A percentile compares a stretch with the other conserved stretches of the same genome.
These are phyloP conservation scores for Drosophila quadrilineata DNA, from an alignment of 1,140 invertebrate species.

Conservation along the genomic window DNA sequence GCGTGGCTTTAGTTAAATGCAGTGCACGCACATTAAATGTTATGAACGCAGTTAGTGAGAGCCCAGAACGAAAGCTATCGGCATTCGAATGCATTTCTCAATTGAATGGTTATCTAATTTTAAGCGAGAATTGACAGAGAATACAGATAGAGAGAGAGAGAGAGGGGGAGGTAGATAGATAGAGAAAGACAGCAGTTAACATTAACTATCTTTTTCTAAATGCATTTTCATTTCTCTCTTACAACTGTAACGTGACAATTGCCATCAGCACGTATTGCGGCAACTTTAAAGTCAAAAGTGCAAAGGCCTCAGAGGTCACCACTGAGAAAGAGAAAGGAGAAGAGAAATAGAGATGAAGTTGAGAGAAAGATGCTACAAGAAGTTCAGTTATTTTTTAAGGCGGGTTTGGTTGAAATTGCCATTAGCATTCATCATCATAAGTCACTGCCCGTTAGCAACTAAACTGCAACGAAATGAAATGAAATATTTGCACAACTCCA, in stretches of 20 bases:
- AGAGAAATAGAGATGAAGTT: too few species aligned
- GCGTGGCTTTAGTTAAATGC: not conserved
- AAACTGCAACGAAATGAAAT: constrained; percentile 60
- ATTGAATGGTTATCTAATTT: constrained; percentile 76
- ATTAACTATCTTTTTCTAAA: not conserved
- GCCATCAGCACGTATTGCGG: constrained; percentile 48
- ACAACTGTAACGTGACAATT: constrained; percentile 70
- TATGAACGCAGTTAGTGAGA: constrained; percentile 61
- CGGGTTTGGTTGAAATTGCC: too few species aligned
- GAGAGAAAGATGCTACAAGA: too few species aligned
- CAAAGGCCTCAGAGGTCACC: too few species aligned
- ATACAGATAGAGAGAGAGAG: not conserved
- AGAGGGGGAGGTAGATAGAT: not conserved
- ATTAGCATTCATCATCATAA: constrained; percentile 81
- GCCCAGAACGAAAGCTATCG: constrained; percentile 5
- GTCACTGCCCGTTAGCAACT: constrained; percentile 64
- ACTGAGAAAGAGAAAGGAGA: too few species aligned
- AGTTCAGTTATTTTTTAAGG: too few species aligned
- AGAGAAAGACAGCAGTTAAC: not conserved
- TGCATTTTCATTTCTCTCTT: not conserved
- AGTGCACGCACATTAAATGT: constrained; percentile 65
- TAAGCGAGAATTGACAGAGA: constrained; percentile 10
- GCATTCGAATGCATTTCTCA: constrained; percentile 48
- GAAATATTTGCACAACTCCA: constrained; percentile 66
- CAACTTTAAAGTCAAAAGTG: constrained; percentile 52